Base-by-base conservation (phyloP, 2,113 vertebrate genomes). In the Muntiacus muntjak region DNA sequence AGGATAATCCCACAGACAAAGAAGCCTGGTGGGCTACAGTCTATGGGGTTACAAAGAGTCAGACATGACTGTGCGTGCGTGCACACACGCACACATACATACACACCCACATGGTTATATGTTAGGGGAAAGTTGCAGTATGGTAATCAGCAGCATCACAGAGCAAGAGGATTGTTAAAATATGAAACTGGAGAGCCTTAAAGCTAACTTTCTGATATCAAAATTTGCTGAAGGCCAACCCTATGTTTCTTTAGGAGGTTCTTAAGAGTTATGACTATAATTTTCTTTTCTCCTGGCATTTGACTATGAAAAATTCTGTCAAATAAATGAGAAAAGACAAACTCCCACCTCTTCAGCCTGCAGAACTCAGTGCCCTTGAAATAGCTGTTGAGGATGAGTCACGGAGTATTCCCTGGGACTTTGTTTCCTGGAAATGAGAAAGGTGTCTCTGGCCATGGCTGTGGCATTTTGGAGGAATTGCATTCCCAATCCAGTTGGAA, bases 381-480 rank as follows among this genome's bases (percentile, higher is more conserved):
- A 60, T 47, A 36, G 92, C 54, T 93, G 57, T 64, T 45, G 43
- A 74, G 21, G 33, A 45, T 92, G 85, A 95, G 54, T 97, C 95
- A 89, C 11, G 16, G 57, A 58, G 45, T 15, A 57, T 47, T 93
- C 50, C 74, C 64, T 85, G 67, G n/a, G 43, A 58, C 67, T 82
- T 67, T 67, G 62, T 92, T 91, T 58, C 30, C 25, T 93, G 78
- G 96, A 92, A 85, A n/a, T 93, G 50, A 89, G 84, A 90, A 79
- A 57, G 54, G 30, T 10, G 26, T 91, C 93, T 47, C 30, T 95
- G 88, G 60, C 58, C 55, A 26, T 89, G 92, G 16, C 84, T 81
- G 62, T 92, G 94, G 76, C 90, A 57, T 97, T 96, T 96, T 62
- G 85, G 58, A 96, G 19, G 74, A 94, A 88, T 86, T 13, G 14